These are phyloP conservation scores for Pollenia angustigena DNA, from an alignment of 2,888 invertebrate genomes.

Conservation along the genomic window DNA sequence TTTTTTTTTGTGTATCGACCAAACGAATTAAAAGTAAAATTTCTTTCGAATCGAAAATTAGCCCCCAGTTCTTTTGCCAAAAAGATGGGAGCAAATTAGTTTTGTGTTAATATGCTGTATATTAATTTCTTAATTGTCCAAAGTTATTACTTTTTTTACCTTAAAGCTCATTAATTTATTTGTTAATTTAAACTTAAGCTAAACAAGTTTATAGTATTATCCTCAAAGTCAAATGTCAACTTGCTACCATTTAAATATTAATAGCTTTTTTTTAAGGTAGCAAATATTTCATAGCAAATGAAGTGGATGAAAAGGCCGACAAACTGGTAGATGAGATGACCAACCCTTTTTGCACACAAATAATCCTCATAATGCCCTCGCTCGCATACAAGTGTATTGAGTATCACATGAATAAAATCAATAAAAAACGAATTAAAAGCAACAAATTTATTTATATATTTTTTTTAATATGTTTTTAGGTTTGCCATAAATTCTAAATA, in stretches of 20 bases:
- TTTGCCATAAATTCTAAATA: conserved; percentile 34
- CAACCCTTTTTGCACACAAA: conserved; percentile 11
- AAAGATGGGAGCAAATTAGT: too few species aligned
- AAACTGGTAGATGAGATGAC: background rate
- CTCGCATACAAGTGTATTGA: background rate
- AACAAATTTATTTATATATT: conserved; percentile 13
- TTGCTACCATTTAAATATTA: conserved; percentile 41
- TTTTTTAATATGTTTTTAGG: conserved; percentile 3
- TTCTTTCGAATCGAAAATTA: too few species aligned
- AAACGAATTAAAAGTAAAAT: too few species aligned
- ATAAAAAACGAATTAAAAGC: conserved; percentile 35
- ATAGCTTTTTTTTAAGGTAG: conserved; percentile 3
- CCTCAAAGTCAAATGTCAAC: conserved; percentile 50
- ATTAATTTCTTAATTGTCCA: too few species aligned
- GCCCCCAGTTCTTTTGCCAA: too few species aligned
- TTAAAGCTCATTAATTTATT: too few species aligned
- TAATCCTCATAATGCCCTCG: background rate
- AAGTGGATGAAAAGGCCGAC: conserved; percentile 25
- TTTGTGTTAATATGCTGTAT: too few species aligned
- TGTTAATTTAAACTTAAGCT: too few species aligned
- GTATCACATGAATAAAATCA: conserved; percentile 40
- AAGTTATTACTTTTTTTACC: too few species aligned
- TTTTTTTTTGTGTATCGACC: too few species aligned
- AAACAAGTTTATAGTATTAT: conserved; percentile 17
- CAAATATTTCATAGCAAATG: conserved; percentile 4